Conservation (phyloP, 2,113 vertebrate species). For the Epinephelus fuscoguttatus region DNA sequence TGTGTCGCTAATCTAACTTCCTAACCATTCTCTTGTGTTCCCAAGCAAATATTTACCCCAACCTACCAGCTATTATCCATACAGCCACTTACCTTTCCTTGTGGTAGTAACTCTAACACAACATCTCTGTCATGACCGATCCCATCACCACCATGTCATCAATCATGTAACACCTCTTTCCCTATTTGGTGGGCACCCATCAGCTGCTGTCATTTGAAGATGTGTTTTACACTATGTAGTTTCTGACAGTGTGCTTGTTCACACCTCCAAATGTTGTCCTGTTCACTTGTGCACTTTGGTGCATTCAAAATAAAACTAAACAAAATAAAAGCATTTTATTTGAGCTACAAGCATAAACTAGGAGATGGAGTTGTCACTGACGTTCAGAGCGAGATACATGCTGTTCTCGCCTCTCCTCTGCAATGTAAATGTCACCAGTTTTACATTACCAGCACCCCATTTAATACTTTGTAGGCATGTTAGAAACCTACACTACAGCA, state of each 20-base stretch:
- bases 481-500: neutral
- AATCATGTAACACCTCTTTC: neutral
- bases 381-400: neutral
- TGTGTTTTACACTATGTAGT: neutral
- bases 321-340: neutral
- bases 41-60: slow-evolving; percentile 1
- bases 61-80: neutral
- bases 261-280: neutral
- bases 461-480: slow-evolving; percentile 9
- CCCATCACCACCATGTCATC: neutral
- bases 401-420: neutral
- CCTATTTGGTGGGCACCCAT: neutral
- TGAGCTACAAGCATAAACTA: neutral
- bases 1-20: slow-evolving; percentile 1
- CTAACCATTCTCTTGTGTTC: neutral
- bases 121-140: too few species aligned
- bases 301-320: neutral
- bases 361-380: neutral
- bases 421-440: neutral
- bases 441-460: neutral
- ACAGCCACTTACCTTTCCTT: neutral
- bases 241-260: slow-evolving; percentile 1
- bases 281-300: neutral
- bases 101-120: neutral
- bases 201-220: neutral